Conservation (phyloP, 2,888 invertebrate genomes). For the Tipula vernalis region DNA sequence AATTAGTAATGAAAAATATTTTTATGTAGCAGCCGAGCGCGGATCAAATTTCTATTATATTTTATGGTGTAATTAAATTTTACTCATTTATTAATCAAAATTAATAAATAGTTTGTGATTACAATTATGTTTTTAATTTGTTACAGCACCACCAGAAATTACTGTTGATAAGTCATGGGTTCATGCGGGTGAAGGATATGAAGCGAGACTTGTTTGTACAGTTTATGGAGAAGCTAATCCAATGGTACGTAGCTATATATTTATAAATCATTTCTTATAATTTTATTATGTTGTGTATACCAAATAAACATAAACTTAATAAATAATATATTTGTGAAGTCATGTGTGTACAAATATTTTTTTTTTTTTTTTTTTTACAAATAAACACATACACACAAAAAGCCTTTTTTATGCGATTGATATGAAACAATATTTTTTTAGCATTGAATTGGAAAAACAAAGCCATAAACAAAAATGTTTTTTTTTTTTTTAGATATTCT, state of each 20-base stretch:
- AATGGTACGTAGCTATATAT: slow-evolving; percentile 33
- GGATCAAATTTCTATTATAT: too few species aligned
- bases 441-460: background rate
- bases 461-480: background rate
- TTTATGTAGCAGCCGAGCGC: background rate
- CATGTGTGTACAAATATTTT: background rate
- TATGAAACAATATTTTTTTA: background rate
- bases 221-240: slow-evolving; percentile 46
- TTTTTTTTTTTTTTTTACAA: background rate
- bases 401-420: background rate
- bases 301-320: background rate
- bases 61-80: too few species aligned
- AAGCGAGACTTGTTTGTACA: slow-evolving; percentile 42
- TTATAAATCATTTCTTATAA: slow-evolving; percentile 11
- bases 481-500: background rate
- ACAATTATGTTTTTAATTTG: background rate
- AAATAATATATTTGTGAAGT: background rate
- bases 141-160: slow-evolving; percentile 45
- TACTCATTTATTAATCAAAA: too few species aligned
- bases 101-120: background rate
- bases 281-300: background rate
- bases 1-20: background rate
- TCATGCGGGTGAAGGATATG: slow-evolving; percentile 45
- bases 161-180: slow-evolving; percentile 46
- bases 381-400: background rate